These are phyloP conservation scores for Balaeniceps rex DNA, from an alignment of 2,113 vertebrate species.

Conservation along the genomic window DNA sequence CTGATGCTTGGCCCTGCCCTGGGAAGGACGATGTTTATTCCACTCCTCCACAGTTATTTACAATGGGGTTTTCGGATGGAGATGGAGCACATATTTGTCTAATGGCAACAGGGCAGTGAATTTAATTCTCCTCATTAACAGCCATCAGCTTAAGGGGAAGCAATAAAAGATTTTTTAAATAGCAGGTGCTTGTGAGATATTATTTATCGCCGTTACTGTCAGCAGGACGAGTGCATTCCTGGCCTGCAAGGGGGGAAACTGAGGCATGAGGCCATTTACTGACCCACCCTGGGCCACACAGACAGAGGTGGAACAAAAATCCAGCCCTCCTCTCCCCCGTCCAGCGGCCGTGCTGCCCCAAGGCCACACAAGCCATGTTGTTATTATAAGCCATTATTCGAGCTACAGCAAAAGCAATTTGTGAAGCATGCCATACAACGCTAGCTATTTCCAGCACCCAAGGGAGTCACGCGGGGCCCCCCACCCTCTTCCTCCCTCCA, in stretches of 20 bases:
- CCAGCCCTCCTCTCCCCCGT: background rate
- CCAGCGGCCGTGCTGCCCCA: background rate
- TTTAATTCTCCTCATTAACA: constrained; percentile 44
- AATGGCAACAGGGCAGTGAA: background rate
- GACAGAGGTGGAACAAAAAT: background rate
- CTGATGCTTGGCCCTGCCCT: background rate
- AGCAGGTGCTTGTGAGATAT: background rate
- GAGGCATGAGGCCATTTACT: background rate
- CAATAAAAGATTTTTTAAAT: constrained; percentile 24
- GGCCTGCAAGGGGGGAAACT: constrained; percentile 26
- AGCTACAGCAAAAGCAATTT: background rate
- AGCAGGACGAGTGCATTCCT: background rate
- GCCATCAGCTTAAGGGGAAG: constrained; percentile 43
- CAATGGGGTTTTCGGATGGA: constrained; percentile 32
- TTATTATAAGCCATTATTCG: background rate
- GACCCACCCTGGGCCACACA: constrained; percentile 25
- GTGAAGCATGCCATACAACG: fast-evolving
- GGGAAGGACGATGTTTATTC: constrained; percentile 11
- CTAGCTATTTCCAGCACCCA: background rate
- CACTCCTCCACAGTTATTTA: constrained; percentile 29
- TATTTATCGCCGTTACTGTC: background rate
- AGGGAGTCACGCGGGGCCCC: background rate
- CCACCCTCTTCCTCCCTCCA: background rate
- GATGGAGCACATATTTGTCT: constrained; percentile 28
- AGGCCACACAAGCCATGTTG: background rate